Percentiles rank a stretch among this genome's conserved stretches.
These are phyloP conservation scores for Styela plicata DNA, from an alignment of 23 tunicate species.

Conservation along the genomic window DNA sequence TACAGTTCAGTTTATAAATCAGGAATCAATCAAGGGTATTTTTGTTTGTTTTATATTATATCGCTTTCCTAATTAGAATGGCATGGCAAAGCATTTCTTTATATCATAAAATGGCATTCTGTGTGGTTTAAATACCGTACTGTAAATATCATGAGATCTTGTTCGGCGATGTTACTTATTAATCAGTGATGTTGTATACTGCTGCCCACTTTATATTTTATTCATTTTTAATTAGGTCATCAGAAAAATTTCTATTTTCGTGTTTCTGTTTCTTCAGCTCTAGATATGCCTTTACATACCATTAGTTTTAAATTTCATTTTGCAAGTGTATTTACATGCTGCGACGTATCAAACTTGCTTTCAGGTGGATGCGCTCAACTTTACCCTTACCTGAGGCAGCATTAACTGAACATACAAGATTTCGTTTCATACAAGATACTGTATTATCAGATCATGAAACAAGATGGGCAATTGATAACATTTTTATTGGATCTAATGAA, in stretches of 20 bases:
- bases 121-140: too few species aligned
- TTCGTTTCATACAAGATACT: slow-evolving; percentile 51
- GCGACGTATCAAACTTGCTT: too few species aligned
- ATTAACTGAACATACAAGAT: slow-evolving; percentile 40
- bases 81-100: too few species aligned
- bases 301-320: too few species aligned
- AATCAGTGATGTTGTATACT: too few species aligned
- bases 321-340: too few species aligned
- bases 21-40: neutral
- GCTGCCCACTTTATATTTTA: neutral
- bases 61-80: neutral
- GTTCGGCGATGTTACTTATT: too few species aligned
- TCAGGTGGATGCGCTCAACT: slow-evolving; percentile 70
- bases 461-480: slow-evolving; percentile 77
- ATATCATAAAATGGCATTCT: too few species aligned
- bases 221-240: neutral
- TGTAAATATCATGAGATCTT: too few species aligned
- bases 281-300: too few species aligned
- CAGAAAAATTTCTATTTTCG: neutral
- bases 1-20: slow-evolving; percentile 39
- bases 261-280: neutral
- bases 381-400: slow-evolving; percentile 62
- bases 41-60: too few species aligned
- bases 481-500: slow-evolving; percentile 55
- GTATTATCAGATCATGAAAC: neutral